These are phyloP conservation scores for Corynorhinus townsendii DNA, from an alignment of 2,113 vertebrate species.

Conservation along the genomic window DNA sequence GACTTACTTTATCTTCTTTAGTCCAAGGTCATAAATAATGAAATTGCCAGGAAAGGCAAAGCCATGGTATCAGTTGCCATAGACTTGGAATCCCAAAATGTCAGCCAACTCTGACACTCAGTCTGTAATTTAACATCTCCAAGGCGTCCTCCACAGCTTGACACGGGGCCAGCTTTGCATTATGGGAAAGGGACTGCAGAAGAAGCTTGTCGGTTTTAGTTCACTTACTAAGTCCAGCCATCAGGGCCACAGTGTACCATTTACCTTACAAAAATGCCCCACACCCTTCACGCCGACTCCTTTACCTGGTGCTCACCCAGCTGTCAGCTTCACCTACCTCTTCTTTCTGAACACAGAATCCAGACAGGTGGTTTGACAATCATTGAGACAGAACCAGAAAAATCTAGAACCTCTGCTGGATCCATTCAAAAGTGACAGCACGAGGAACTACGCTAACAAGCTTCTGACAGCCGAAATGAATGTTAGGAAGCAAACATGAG, in stretches of 20 bases:
- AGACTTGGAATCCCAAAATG: constrained; percentile 21
- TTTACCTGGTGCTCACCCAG: background rate
- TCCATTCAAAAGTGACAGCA: background rate
- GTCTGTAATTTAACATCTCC: background rate
- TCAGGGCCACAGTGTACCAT: background rate
- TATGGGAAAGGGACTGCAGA: background rate
- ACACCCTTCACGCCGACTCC: background rate
- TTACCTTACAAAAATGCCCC: background rate
- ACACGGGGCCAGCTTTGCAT: background rate
- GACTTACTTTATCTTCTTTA: background rate
- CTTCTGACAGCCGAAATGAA: background rate
- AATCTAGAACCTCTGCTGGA: background rate
- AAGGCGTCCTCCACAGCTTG: background rate
- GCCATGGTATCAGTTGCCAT: background rate
- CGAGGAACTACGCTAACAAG: background rate
- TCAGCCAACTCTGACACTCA: background rate
- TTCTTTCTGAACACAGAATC: background rate
- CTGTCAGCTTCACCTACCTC: background rate
- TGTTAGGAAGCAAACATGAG: background rate
- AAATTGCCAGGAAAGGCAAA: constrained; percentile 28
- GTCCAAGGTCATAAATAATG: constrained; percentile 41
- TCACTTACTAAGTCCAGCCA: background rate
- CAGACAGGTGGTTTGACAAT: background rate
- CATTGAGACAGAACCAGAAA: background rate
- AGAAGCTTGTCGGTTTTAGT: background rate